Percentiles rank a stretch among this genome's conserved stretches.
Evolutionary conservation across 2,797 vertebrate species (phyloP).

Genomic region (Pterois miles): DNA sequence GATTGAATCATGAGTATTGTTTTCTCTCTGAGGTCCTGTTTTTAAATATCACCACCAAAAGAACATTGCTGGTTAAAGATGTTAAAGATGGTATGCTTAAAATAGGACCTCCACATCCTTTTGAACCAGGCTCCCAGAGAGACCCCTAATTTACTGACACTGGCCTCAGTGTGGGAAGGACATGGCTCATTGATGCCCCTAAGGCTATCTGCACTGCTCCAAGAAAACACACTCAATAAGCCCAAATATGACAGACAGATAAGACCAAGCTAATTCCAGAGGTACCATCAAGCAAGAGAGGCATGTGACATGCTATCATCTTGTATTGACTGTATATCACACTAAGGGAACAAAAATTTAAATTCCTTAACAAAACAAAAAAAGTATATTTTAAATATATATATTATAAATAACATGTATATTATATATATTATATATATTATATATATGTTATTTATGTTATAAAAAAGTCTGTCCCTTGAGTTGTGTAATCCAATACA

Average conservation of each 20-base stretch:
- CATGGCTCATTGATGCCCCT: slow-evolving; percentile 21
- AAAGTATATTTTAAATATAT: too few species aligned
- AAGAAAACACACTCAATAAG: slow-evolving; percentile 50
- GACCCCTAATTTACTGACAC: slow-evolving; percentile 22
- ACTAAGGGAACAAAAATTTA: background rate
- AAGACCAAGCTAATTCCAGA: slow-evolving; percentile 9
- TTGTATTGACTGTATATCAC: background rate
- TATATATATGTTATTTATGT: too few species aligned
- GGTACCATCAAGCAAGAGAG: background rate
- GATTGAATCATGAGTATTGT: background rate
- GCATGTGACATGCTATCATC: background rate
- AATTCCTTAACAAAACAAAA: background rate
- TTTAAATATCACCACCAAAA: background rate
- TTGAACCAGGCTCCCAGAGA: slow-evolving; percentile 5
- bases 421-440: too few species aligned
- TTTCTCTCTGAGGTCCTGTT: background rate
- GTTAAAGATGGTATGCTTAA: background rate
- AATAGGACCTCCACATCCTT: slow-evolving; percentile 8
- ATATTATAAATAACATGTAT: too few species aligned
- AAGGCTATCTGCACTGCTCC: slow-evolving; percentile 35
- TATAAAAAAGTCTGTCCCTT: background rate
- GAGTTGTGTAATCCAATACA: background rate
- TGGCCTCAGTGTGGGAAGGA: slow-evolving; percentile 25
- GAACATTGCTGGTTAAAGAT: background rate
- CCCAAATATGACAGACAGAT: slow-evolving; percentile 5